Evolutionary conservation across 2,888 invertebrate species (phyloP).

Genomic region (Meloe dianella): DNA sequence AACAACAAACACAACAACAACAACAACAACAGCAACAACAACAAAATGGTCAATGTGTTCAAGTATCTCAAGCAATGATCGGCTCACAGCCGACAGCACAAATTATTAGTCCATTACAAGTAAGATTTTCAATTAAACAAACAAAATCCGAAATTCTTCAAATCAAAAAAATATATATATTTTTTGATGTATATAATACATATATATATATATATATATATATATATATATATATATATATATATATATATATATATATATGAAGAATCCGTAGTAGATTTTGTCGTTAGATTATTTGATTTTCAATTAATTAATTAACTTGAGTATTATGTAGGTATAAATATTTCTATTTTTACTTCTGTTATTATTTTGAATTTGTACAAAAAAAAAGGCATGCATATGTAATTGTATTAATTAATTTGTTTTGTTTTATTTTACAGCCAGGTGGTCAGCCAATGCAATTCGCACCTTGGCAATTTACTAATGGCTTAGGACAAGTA

Average conservation of each 20-base stretch:
- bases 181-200: no score
- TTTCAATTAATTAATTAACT: no score
- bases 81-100: constrained; percentile 72
- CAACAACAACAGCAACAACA: constrained; percentile 70
- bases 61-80: constrained; percentile 74
- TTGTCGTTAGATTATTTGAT: no score
- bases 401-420: constrained; percentile 4
- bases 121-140: constrained; percentile 46
- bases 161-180: no score
- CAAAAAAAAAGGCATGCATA: no score
- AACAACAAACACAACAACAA: constrained; percentile 67
- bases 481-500: constrained; percentile 71
- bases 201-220: no score
- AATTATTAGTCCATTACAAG: constrained; percentile 75
- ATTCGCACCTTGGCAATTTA: constrained; percentile 80
- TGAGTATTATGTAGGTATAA: no score
- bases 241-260: no score
- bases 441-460: constrained; percentile 76
- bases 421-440: constrained; percentile 50
- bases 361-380: no score
- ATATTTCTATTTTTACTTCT: no score
- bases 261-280: no score
- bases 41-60: constrained; percentile 74
- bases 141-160: background rate
- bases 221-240: no score